Percentiles rank a stretch among this genome's conserved stretches.
These are phyloP conservation scores for Copsychus sechellarum DNA, from an alignment of 2,113 vertebrate genomes.

Conservation along the genomic window DNA sequence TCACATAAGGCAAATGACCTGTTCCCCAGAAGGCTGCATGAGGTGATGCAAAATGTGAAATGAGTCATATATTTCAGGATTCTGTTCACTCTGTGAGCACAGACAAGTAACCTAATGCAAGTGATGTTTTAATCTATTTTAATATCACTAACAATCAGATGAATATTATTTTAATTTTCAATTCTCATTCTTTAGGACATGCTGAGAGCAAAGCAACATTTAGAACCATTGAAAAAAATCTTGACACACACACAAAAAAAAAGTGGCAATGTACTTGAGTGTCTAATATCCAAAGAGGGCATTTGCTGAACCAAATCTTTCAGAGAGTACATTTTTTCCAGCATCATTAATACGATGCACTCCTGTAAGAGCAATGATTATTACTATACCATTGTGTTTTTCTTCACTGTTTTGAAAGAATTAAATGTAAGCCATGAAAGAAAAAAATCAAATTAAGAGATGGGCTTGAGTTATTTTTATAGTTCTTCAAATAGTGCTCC, in stretches of 20 bases:
- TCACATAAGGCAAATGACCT: not conserved
- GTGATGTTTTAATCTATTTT: not conserved
- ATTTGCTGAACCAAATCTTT: not conserved
- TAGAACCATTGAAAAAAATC: not conserved
- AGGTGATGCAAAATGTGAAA: not conserved
- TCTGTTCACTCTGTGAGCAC: not conserved
- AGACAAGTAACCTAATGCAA: not conserved
- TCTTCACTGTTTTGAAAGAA: not conserved
- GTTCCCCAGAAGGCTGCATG: not conserved
- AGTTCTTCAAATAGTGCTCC: not conserved
- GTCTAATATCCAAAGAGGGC: not conserved
- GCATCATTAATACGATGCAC: not conserved
- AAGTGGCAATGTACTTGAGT: not conserved
- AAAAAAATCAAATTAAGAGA: not conserved
- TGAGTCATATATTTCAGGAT: not conserved
- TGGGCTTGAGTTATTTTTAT: not conserved
- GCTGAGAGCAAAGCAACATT: not conserved
- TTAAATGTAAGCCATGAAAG: not conserved
- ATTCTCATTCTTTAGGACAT: not conserved
- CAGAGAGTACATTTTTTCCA: not conserved
- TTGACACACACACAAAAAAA: not conserved
- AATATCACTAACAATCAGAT: not conserved
- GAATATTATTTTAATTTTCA: not conserved
- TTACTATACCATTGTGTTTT: not conserved
- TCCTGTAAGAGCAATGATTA: not conserved